Conservation (phyloP, 1,140 invertebrate genomes). For the Lepeophtheirus salmonis region DNA sequence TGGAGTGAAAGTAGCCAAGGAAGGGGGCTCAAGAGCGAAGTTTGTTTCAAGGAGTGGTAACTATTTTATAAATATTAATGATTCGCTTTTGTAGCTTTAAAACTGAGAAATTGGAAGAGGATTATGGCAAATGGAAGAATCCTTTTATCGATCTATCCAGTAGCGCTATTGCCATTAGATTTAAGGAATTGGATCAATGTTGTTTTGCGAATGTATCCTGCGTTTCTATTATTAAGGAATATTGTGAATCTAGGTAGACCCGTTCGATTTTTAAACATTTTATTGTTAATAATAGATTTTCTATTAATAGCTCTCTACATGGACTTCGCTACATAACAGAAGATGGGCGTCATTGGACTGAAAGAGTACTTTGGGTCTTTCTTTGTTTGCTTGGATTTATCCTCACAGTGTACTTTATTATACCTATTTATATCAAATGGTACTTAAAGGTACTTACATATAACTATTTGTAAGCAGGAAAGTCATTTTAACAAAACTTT, state of each 20-base stretch:
- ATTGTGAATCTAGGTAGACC: constrained; percentile 7
- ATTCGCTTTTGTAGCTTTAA: too few species aligned
- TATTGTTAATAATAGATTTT: background rate
- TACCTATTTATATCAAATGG: constrained; percentile 11
- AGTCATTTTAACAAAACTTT: too few species aligned
- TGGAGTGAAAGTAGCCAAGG: too few species aligned
- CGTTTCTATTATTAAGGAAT: constrained; percentile 6
- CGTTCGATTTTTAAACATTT: background rate
- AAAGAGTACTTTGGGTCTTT: constrained; percentile 6
- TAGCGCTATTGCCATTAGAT: background rate
- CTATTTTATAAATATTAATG: too few species aligned
- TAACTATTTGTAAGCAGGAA: too few species aligned
- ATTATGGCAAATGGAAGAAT: background rate
- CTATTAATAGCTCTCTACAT: background rate
- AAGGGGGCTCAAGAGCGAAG: too few species aligned
- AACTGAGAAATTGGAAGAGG: too few species aligned
- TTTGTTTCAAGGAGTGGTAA: too few species aligned
- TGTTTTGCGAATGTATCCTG: constrained; percentile 1
- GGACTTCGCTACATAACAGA: constrained; percentile 11
- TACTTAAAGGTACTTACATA: background rate
- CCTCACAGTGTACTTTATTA: constrained; percentile 9
- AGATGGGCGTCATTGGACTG: constrained; percentile 14
- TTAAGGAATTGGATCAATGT: constrained; percentile 14
- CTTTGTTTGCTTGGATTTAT: constrained; percentile 6
- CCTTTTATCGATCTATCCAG: background rate